A percentile compares a stretch with the other conserved stretches of the same genome.
Evolutionary conservation across 2,888 invertebrate species (phyloP).

Genomic region (Deroplatys truncata): DNA sequence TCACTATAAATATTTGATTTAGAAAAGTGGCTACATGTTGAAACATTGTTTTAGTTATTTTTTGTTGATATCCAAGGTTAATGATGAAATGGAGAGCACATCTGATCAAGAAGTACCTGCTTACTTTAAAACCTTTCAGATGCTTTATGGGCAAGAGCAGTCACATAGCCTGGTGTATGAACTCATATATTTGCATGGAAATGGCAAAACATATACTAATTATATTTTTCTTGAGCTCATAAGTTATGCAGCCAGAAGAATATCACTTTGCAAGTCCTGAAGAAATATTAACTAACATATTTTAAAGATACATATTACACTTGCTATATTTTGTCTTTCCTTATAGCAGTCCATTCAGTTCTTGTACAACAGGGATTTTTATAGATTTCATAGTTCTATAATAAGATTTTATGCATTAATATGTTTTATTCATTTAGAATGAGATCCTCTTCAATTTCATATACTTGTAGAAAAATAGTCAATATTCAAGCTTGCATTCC

Average conservation of each 20-base stretch:
- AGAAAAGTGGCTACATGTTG: too few relatives aligned
- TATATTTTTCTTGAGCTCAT: background rate
- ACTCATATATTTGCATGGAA: background rate
- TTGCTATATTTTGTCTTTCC: too few relatives aligned
- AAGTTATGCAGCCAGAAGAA: background rate
- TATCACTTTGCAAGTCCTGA: too few relatives aligned
- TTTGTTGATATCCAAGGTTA: too few relatives aligned
- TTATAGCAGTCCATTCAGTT: background rate
- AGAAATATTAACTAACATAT: too few relatives aligned
- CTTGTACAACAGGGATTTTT: background rate
- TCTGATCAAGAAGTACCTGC: too few relatives aligned
- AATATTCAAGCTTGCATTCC: background rate
- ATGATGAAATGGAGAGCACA: too few relatives aligned
- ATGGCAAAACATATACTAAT: background rate
- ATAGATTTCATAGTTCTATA: background rate
- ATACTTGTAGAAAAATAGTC: background rate
- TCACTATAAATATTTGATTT: too few relatives aligned
- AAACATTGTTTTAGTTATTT: too few relatives aligned
- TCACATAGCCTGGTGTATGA: background rate
- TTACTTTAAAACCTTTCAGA: background rate
- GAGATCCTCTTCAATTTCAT: background rate
- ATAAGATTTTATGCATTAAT: background rate
- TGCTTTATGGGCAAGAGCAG: background rate
- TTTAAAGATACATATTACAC: too few relatives aligned
- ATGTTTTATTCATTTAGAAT: background rate